Evolutionary conservation across 2,113 vertebrate species (phyloP), one percentile per base, ranked within the genome.

Genomic region (Hassar affinis): DNA sequence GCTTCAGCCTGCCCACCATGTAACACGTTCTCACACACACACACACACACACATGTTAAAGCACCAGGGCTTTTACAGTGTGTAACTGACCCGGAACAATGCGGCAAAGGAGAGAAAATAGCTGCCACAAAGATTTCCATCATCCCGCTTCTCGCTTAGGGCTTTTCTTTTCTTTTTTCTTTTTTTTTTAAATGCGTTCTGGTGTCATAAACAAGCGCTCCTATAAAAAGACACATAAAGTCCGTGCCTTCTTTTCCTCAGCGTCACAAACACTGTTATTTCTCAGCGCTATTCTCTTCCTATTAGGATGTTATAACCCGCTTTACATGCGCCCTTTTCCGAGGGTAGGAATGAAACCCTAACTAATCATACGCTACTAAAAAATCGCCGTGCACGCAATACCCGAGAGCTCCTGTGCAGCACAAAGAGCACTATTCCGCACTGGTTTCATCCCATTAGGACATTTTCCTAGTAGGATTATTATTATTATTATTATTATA

Each of bases 1-100:
- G 69, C 25, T 30, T 76, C 18, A 87, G 87, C 85, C 83, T 77
- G 51, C 84, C 89, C 89, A 61, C 84, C 83, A 81, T 79, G 87
- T 88, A 89, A 85, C 90, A 85, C 84, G 71, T 0, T 83, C 87
- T 82, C n/a, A 4, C 47, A 18, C 27, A 52, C 47, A 20, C 72
- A 9, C 71, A n/a, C 45, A 9, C 18, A 35, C 30, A 76, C 49
- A 22, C 5, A 30, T 35, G 49, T 84, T 80, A 54, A 80, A 49
- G 62, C 47, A 68, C 62, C 7, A 25, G 47, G 30, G 79, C 61
- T 80, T 64, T 80, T 35, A 35, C 79, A 68, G 30, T 61, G 42
- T 66, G 78, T 52, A 80, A 80, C 45, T 12, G 59, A 68, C 47
- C 38, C 30, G 6, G 42, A 80, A 11, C 9, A 45, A 47, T 47